These are phyloP conservation scores for Ancistrus triradiatus DNA, from an alignment of 2,113 vertebrate species.

Conservation along the genomic window DNA sequence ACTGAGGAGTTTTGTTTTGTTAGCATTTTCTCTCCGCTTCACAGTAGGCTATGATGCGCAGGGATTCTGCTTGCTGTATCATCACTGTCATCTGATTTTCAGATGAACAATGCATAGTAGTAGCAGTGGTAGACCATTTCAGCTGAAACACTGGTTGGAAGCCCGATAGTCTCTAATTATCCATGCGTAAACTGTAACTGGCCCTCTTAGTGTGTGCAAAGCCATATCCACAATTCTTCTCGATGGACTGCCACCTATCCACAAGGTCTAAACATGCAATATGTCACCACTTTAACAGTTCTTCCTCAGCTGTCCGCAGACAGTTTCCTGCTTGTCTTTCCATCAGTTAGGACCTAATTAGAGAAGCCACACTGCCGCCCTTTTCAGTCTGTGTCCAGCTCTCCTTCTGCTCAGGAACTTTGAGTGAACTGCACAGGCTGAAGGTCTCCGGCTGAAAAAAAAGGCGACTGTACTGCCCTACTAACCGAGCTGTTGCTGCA, in stretches of 20 bases:
- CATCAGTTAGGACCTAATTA: constrained; percentile 36
- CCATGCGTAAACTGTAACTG: constrained; percentile 33
- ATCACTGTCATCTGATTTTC: constrained; percentile 40
- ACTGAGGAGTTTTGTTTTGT: too few species aligned
- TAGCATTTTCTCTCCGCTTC: background rate
- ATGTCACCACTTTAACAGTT: constrained; percentile 45
- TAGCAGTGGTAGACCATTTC: constrained; percentile 43
- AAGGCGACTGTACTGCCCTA: background rate
- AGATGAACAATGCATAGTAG: constrained; percentile 36
- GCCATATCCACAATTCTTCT: constrained; percentile 38
- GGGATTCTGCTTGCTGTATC: constrained; percentile 32
- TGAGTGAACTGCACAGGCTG: constrained; percentile 24
- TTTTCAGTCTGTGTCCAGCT: constrained; percentile 14
- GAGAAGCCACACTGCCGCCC: constrained; percentile 31
- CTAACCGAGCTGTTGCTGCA: constrained; percentile 21
- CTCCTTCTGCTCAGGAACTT: constrained; percentile 18
- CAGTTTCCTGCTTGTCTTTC: constrained; percentile 44
- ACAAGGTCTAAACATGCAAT: constrained; percentile 42
- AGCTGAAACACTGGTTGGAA: constrained; percentile 47
- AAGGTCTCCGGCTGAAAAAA: constrained; percentile 13
- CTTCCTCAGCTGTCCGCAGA: constrained; percentile 39
- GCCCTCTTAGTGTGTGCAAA: constrained; percentile 45
- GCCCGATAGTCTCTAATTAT: constrained; percentile 46
- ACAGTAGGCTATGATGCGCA: constrained; percentile 5
- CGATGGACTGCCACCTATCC: constrained; percentile 28